These are phyloP conservation scores for Myzus persicae DNA, from an alignment of 1,140 invertebrate species.

Conservation along the genomic window DNA sequence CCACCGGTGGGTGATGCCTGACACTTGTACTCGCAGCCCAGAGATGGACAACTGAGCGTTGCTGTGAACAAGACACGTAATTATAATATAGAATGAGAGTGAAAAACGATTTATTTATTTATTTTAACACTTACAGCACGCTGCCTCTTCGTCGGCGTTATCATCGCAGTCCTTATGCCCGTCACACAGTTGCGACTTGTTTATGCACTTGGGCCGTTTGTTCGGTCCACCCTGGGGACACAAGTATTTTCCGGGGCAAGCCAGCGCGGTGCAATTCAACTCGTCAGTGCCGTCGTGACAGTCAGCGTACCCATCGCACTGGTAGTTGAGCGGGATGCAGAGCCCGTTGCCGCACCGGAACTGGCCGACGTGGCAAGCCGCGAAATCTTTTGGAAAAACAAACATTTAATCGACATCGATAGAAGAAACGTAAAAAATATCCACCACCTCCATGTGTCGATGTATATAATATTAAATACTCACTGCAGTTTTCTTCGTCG, in stretches of 20 bases:
- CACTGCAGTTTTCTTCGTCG: slow-evolving; percentile 86
- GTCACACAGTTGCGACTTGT: slow-evolving; percentile 87
- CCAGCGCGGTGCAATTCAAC: slow-evolving; percentile 85
- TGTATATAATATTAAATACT: slow-evolving; percentile 64
- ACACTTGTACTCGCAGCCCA: slow-evolving; percentile 91
- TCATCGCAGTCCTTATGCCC: slow-evolving; percentile 88
- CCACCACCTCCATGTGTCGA: background rate
- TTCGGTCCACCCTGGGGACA: slow-evolving; percentile 79
- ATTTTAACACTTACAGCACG: slow-evolving; percentile 83
- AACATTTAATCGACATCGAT: background rate
- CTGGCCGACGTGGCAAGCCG: slow-evolving; percentile 87
- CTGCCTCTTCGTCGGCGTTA: slow-evolving; percentile 86
- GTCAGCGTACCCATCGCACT: slow-evolving; percentile 84
- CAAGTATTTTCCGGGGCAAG: slow-evolving; percentile 91
- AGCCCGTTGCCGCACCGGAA: slow-evolving; percentile 92
- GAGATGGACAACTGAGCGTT: slow-evolving; percentile 75
- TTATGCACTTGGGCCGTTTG: slow-evolving; percentile 84
- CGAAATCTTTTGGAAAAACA: slow-evolving; percentile 75
- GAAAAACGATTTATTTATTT: slow-evolving; percentile 34
- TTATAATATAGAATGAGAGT: background rate
- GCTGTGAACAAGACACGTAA: slow-evolving; percentile 67
- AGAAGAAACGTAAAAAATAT: background rate
- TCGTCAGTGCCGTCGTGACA: slow-evolving; percentile 90
- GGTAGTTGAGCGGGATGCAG: slow-evolving; percentile 86
- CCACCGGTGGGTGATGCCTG: slow-evolving; percentile 88